phyloP scores from a whole-genome alignment of 1,140 invertebrate genomes.

The Leptinotarsa undecemlineata region DNA sequence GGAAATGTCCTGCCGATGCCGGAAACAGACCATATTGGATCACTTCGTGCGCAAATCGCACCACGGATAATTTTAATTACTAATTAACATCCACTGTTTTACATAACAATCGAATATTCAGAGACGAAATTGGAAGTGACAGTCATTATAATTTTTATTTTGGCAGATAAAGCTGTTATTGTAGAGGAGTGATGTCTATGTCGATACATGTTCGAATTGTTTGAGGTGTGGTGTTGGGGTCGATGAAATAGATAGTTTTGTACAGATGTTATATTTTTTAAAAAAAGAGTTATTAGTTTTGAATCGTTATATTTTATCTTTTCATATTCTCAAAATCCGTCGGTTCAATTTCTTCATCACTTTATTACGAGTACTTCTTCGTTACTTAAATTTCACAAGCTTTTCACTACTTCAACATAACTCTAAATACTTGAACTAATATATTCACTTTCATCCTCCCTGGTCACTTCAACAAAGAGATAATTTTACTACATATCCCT shows the following conservation, averaged over 20 bases:
- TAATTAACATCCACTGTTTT: slow-evolving; percentile 2
- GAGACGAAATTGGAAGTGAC: neutral
- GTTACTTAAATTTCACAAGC: no score
- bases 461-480: no score
- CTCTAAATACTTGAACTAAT: no score
- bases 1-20: slow-evolving; percentile 40
- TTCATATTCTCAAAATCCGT: no score
- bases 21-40: slow-evolving; percentile 35
- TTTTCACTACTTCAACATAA: no score
- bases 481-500: no score
- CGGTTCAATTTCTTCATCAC: no score
- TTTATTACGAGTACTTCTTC: no score
- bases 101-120: neutral
- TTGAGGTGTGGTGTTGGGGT: neutral
- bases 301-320: no score
- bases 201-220: neutral
- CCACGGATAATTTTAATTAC: slow-evolving; percentile 16
- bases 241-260: neutral
- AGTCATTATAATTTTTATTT: neutral
- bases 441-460: no score
- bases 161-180: slow-evolving; percentile 8
- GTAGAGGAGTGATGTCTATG: neutral
- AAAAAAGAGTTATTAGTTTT: no score
- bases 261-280: neutral
- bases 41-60: neutral